Evolutionary conservation across 2,888 invertebrate genomes (phyloP).

Genomic region (Zygaena filipendulae): DNA sequence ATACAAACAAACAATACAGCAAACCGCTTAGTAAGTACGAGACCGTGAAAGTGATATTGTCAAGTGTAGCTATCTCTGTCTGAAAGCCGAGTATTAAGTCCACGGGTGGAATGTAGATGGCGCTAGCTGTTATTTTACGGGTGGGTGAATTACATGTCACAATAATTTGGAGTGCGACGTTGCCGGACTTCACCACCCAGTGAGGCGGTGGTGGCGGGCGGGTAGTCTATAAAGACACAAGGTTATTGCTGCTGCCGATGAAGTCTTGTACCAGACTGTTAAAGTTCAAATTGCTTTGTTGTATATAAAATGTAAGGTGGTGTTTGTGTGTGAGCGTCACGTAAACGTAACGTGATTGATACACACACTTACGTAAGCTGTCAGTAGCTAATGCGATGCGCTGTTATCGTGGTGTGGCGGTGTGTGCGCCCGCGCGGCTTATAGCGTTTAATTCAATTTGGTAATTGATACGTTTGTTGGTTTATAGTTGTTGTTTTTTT

Average conservation of each 20-base stretch:
- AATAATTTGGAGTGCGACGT: slow-evolving; percentile 63
- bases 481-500: slow-evolving; percentile 36
- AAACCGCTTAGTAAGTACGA: slow-evolving; percentile 68
- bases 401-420: slow-evolving; percentile 60
- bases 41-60: slow-evolving; percentile 69
- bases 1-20: slow-evolving; percentile 69
- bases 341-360: slow-evolving; percentile 61
- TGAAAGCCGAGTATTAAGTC: slow-evolving; percentile 44
- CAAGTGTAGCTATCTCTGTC: slow-evolving; percentile 57
- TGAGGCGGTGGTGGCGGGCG: slow-evolving; percentile 52
- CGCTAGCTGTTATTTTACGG: slow-evolving; percentile 45
- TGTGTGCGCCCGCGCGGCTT: slow-evolving; percentile 53
- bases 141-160: slow-evolving; percentile 53
- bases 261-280: slow-evolving; percentile 22
- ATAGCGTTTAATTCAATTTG: slow-evolving; percentile 66
- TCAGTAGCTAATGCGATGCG: slow-evolving; percentile 67
- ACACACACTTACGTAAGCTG: slow-evolving; percentile 58
- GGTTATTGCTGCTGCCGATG: slow-evolving; percentile 26
- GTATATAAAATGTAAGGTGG: slow-evolving; percentile 27
- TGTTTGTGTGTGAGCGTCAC: slow-evolving; percentile 52
- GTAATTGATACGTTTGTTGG: slow-evolving; percentile 64
- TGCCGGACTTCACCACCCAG: slow-evolving; percentile 64
- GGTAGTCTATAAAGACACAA: slow-evolving; percentile 44
- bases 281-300: slow-evolving; percentile 32
- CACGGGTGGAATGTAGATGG: slow-evolving; percentile 43